These are phyloP conservation scores for Mycteria americana DNA, from an alignment of 2,797 vertebrate genomes.

Conservation along the genomic window DNA sequence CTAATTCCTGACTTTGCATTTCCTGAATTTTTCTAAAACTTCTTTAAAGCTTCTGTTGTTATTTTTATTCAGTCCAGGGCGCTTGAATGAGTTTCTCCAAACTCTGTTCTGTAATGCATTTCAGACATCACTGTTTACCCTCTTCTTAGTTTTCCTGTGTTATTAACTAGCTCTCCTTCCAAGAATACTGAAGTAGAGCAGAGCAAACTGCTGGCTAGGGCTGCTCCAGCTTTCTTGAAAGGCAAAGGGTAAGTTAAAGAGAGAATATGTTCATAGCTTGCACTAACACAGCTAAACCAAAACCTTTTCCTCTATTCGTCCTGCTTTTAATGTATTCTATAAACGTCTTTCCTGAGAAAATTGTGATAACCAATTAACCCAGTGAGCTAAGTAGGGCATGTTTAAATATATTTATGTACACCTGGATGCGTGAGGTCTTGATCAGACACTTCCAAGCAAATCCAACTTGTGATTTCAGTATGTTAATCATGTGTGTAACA, in stretches of 20 bases:
- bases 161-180: constrained; percentile 86
- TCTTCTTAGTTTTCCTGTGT: constrained; percentile 79
- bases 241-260: constrained; percentile 93
- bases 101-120: constrained; percentile 48
- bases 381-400: constrained; percentile 1
- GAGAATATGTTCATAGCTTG: constrained; percentile 51
- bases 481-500: not conserved
- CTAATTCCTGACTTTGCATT: not conserved
- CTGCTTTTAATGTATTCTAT: not conserved
- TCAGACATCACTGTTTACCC: constrained; percentile 51
- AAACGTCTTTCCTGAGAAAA: not conserved
- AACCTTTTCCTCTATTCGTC: not conserved
- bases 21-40: not conserved
- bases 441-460: constrained; percentile 12
- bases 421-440: not conserved
- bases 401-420: not conserved
- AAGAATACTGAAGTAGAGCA: constrained; percentile 86
- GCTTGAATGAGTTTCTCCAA: constrained; percentile 13
- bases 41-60: not conserved
- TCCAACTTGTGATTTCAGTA: constrained; percentile 2
- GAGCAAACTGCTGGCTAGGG: constrained; percentile 86
- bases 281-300: constrained; percentile 72
- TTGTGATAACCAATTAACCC: constrained; percentile 62
- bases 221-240: constrained; percentile 91
- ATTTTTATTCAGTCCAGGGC: not conserved